Percentiles rank a stretch among this genome's conserved stretches.
Evolutionary conservation across 2,797 vertebrate species (phyloP).

Genomic region (Thripadectes ignobilis): DNA sequence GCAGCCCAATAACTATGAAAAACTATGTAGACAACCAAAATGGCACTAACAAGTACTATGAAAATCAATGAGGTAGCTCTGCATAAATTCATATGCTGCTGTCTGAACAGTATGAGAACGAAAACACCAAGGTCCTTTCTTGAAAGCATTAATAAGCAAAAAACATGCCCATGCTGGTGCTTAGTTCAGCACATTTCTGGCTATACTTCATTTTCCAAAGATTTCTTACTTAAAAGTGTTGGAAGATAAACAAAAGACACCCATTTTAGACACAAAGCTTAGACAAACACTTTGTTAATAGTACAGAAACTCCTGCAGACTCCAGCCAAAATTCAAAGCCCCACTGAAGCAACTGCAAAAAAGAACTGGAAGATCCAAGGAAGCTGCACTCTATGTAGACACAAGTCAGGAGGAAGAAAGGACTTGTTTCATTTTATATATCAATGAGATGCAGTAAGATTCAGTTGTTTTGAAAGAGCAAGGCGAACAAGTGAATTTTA

Average conservation of each 20-base stretch:
- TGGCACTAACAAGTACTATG: background rate
- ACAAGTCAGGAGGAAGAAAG: background rate
- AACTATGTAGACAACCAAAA: background rate
- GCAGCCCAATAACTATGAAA: background rate
- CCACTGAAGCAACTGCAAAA: background rate
- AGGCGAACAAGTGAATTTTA: background rate
- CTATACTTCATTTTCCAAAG: conserved; percentile 20
- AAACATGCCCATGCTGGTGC: background rate
- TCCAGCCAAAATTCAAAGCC: conserved; percentile 14
- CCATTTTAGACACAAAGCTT: background rate
- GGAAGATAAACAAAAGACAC: conserved; percentile 22
- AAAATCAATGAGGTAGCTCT: conserved; percentile 26
- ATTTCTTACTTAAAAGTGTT: conserved; percentile 2
- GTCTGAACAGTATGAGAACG: background rate
- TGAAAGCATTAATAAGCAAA: conserved; percentile 18
- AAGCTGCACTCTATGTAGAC: background rate
- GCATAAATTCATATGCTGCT: conserved; percentile 9
- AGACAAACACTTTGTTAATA: conserved; percentile 4
- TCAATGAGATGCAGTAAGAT: background rate
- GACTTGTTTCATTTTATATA: background rate
- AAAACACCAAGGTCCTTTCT: background rate
- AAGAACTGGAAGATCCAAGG: conserved; percentile 8
- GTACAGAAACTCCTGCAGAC: background rate
- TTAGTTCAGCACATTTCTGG: conserved; percentile 1
- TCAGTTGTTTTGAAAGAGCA: background rate